Evolutionary conservation across 2,888 invertebrate genomes (phyloP).

Genomic region (Eutolmus rufibarbis): DNA sequence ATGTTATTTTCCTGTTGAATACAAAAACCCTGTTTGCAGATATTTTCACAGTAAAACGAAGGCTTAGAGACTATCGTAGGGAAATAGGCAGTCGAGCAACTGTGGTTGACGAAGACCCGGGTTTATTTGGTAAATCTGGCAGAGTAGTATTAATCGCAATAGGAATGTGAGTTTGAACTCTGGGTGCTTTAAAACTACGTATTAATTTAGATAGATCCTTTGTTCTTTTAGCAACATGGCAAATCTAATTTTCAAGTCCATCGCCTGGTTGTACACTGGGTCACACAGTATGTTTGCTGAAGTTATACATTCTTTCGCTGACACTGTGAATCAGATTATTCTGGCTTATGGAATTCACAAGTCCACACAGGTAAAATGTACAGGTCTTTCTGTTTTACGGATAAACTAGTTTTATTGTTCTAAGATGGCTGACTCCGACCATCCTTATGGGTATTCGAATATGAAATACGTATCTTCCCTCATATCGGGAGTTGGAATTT

Average conservation of each 20-base stretch:
- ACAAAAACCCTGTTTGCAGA: slow-evolving; percentile 64
- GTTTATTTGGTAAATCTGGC: slow-evolving; percentile 81
- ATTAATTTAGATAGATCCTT: slow-evolving; percentile 36
- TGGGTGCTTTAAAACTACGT: neutral
- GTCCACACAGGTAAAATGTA: slow-evolving; percentile 77
- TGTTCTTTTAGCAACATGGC: slow-evolving; percentile 79
- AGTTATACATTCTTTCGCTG: slow-evolving; percentile 94
- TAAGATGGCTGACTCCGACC: slow-evolving; percentile 80
- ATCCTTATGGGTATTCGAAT: slow-evolving; percentile 94
- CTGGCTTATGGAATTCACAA: slow-evolving; percentile 95
- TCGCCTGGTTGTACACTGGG: slow-evolving; percentile 92
- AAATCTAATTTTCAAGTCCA: slow-evolving; percentile 87
- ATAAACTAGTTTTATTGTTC: neutral
- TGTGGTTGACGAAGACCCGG: slow-evolving; percentile 66
- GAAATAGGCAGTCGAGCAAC: slow-evolving; percentile 76
- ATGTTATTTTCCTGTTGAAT: neutral
- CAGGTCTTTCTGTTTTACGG: neutral
- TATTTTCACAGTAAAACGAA: slow-evolving; percentile 86
- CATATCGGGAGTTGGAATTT: slow-evolving; percentile 98
- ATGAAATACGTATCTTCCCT: slow-evolving; percentile 97
- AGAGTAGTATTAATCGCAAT: slow-evolving; percentile 90
- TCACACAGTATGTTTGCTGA: slow-evolving; percentile 98
- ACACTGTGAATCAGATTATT: slow-evolving; percentile 94
- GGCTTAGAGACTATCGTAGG: slow-evolving; percentile 81
- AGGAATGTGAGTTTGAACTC: slow-evolving; percentile 73